These are phyloP conservation scores for Poecilia gillii DNA, from an alignment of 2,797 vertebrate genomes.

Conservation along the genomic window DNA sequence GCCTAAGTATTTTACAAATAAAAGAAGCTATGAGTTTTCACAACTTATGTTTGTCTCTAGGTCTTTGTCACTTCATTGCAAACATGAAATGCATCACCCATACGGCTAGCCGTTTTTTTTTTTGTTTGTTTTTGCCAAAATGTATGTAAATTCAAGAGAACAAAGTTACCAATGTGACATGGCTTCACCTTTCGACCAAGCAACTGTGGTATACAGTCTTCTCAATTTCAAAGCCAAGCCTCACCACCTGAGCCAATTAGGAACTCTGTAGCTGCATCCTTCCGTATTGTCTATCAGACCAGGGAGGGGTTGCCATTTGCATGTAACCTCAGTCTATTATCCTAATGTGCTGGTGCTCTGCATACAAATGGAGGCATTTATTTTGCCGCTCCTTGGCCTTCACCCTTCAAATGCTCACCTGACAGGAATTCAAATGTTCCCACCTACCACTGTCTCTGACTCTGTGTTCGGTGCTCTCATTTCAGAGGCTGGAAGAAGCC, in stretches of 20 bases:
- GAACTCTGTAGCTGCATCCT: constrained; percentile 55
- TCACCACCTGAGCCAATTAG: constrained; percentile 82
- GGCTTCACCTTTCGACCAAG: constrained; percentile 73
- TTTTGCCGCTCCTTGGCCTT: constrained; percentile 73
- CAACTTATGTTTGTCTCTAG: background rate
- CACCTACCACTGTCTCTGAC: constrained; percentile 50
- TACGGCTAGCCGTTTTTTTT: background rate
- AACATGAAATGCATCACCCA: constrained; percentile 33
- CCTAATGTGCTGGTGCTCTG: constrained; percentile 78
- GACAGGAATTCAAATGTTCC: constrained; percentile 81
- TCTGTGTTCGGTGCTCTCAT: constrained; percentile 64
- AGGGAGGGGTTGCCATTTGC: constrained; percentile 80
- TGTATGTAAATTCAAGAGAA: constrained; percentile 64
- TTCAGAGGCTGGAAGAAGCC: constrained; percentile 59
- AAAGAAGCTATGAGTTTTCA: background rate
- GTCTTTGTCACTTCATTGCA: constrained; percentile 3
- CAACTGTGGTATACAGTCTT: constrained; percentile 72
- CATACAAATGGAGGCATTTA: constrained; percentile 86
- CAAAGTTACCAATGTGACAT: constrained; percentile 41
- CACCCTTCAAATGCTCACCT: constrained; percentile 76
- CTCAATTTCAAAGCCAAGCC: constrained; percentile 83
- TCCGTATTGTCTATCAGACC: constrained; percentile 66
- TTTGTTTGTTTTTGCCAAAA: constrained; percentile 39
- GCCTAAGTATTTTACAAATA: background rate
- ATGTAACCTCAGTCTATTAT: constrained; percentile 82